These are phyloP conservation scores for Nephrotoma guestfalica DNA, from an alignment of 2,888 invertebrate genomes.

Conservation along the genomic window DNA sequence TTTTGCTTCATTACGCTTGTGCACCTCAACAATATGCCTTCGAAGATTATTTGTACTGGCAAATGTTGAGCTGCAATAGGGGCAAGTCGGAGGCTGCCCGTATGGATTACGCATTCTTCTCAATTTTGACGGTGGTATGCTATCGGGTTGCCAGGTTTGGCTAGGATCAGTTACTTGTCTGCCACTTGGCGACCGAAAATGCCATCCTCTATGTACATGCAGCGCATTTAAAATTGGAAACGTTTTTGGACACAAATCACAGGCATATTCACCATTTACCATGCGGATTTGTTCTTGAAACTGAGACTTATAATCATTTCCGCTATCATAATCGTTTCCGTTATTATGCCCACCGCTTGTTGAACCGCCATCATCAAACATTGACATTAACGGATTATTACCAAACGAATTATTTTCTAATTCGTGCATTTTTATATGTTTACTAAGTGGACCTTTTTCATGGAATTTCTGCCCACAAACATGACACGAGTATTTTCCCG, in stretches of 20 bases:
- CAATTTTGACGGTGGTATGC: conserved; percentile 8
- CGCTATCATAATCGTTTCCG: not conserved
- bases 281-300: conserved; percentile 8
- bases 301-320: not conserved
- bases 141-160: conserved; percentile 13
- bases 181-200: conserved; percentile 28
- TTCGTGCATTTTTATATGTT: conserved; percentile 30
- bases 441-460: conserved; percentile 29
- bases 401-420: conserved; percentile 24
- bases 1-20: conserved; percentile 18
- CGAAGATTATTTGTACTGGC: conserved; percentile 31
- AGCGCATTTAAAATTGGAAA: conserved; percentile 32
- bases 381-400: conserved; percentile 29
- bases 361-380: conserved; percentile 24
- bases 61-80: conserved; percentile 31
- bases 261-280: conserved; percentile 28
- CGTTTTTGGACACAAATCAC: conserved; percentile 31
- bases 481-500: conserved; percentile 18
- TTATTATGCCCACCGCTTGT: not conserved
- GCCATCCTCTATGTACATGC: conserved; percentile 35
- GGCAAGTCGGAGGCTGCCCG: conserved; percentile 19
- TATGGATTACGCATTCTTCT: conserved; percentile 1
- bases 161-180: conserved; percentile 10
- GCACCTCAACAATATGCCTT: conserved; percentile 30
- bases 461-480: conserved; percentile 28